Base-by-base conservation (phyloP, 2,797 vertebrate genomes). In the Xerus rutilus region DNA sequence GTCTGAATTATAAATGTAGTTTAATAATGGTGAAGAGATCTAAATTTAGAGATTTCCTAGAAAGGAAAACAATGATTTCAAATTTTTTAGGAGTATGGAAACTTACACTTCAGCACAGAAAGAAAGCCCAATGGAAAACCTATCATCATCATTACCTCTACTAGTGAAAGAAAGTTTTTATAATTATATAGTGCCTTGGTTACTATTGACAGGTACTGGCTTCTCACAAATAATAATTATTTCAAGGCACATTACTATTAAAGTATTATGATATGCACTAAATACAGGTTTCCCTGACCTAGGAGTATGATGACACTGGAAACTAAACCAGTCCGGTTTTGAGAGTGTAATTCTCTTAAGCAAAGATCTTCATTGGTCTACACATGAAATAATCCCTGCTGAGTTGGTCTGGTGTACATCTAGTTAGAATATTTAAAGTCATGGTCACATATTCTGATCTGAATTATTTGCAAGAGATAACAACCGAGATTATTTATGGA, bases 381-480 rank as follows among this genome's bases (percentile, higher is more conserved):
- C 13, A 86, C 57, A 39, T 32, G 52, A 39, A 79, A 39, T 89
- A 89, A 64, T 91, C 25, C 64, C 65, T 45, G 49, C 67, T 62
- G 45, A 91, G 20, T 85, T 18, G 6, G 12, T 91, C 21, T 86
- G 49, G 7, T 92, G 30, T 90, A 14, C 39, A 82, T 78, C 77
- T 95, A 39, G 18, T 94, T 89, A 84, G 84, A 43, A 18, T 79
- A 76, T 64, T 90, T 49, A 86, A 54, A 91, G 47, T 91, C 21
- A 89, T 82, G 62, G 28, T 52, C 65, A 89, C 35, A 78, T 88
- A 62, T 39, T 52, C 23, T 77, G 15, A 83, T 65, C 21, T 70
- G 5, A 85, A 76, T 86, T 89, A 69, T 85, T 82, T 90, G 64
- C 52, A 93, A 73, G 76, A 76, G 59, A 35, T 93, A 69, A 96